Conservation (phyloP, 1,140 invertebrate species). For the Camponotus vicinus region DNA sequence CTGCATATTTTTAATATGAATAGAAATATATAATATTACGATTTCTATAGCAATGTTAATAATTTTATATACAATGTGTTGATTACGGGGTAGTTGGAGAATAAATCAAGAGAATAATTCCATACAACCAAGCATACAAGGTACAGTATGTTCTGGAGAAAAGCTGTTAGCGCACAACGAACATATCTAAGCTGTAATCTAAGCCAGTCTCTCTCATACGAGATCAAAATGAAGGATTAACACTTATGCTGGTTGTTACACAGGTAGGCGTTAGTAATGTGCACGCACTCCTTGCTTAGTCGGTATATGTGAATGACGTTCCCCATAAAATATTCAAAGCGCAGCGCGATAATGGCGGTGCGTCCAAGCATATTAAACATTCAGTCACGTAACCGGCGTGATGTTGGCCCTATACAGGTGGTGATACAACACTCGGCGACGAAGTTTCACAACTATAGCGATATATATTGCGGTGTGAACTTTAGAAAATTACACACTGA, state of each 20-base stretch:
- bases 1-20: no score
- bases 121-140: conserved; percentile 1
- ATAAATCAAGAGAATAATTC: conserved; percentile 45
- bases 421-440: conserved; percentile 69
- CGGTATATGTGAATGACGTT: conserved; percentile 61
- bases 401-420: conserved; percentile 46
- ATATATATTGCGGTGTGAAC: conserved; percentile 65
- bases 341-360: conserved; percentile 74
- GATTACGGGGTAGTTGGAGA: background rate
- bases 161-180: conserved; percentile 29
- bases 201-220: conserved; percentile 33
- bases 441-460: conserved; percentile 54
- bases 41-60: background rate
- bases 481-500: conserved; percentile 66
- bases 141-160: conserved; percentile 28
- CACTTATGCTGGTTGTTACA: conserved; percentile 44
- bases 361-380: conserved; percentile 77
- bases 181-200: conserved; percentile 31
- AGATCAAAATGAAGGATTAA: conserved; percentile 65
- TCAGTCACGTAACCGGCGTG: conserved; percentile 67
- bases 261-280: background rate
- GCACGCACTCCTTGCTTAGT: conserved; percentile 2
- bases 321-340: conserved; percentile 74
- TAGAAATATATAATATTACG: background rate
- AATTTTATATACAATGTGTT: conserved; percentile 14